These are phyloP conservation scores for Dendrolimus houi DNA, from an alignment of 2,888 invertebrate species.

Conservation along the genomic window DNA sequence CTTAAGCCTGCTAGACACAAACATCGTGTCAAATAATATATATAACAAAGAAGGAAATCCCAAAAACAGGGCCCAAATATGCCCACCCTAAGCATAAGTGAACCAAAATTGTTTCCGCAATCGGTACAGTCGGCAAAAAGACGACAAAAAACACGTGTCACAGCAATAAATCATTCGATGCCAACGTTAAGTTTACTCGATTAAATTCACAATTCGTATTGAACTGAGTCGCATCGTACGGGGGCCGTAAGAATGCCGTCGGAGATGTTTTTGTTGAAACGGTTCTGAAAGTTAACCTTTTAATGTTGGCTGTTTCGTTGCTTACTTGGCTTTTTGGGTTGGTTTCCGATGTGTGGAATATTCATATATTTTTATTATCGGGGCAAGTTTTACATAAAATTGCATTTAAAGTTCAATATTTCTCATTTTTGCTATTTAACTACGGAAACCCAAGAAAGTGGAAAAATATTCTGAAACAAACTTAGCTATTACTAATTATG, in stretches of 20 bases:
- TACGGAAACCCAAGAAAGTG: too few species aligned
- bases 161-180: slow-evolving; percentile 69
- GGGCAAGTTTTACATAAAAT: too few species aligned
- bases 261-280: neutral
- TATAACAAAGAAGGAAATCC: too few species aligned
- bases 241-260: neutral
- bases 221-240: neutral
- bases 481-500: too few species aligned
- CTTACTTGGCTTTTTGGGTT: neutral
- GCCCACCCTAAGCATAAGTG: slow-evolving; percentile 22
- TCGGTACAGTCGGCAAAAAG: slow-evolving; percentile 46
- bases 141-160: slow-evolving; percentile 71
- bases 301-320: neutral
- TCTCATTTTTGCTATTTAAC: too few species aligned
- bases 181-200: slow-evolving; percentile 63
- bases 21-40: too few species aligned
- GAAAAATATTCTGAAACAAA: too few species aligned
- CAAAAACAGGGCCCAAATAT: too few species aligned
- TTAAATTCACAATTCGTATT: slow-evolving; percentile 59
- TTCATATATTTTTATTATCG: neutral
- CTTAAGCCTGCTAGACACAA: too few species aligned
- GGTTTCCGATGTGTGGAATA: neutral
- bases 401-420: too few species aligned
- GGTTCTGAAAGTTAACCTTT: neutral
- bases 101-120: slow-evolving; percentile 72